Conservation (phyloP, 1,140 invertebrate genomes). For the Yoshiicerus persimilis region DNA sequence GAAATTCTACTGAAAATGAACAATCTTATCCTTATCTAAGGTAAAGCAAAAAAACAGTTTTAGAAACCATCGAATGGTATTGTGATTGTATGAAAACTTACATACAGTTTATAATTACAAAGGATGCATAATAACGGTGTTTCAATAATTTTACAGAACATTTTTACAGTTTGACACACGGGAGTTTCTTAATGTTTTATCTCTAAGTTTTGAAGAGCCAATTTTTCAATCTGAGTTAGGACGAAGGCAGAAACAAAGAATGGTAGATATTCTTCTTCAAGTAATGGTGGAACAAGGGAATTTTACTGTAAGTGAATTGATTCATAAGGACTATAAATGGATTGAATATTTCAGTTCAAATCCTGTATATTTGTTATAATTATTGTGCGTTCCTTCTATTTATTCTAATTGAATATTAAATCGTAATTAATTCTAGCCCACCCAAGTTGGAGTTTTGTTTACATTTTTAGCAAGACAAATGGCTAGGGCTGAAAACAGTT, state of each 20-base stretch:
- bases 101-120: too few species aligned
- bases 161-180: conserved; percentile 82
- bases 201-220: conserved; percentile 83
- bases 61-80: too few species aligned
- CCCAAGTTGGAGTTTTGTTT: conserved; percentile 70
- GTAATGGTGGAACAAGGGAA: conserved; percentile 71
- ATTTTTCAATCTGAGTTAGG: conserved; percentile 75
- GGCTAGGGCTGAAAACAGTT: conserved; percentile 54
- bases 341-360: background rate
- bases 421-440: conserved; percentile 54
- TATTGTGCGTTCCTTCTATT: too few species aligned
- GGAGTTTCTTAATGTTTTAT: conserved; percentile 86
- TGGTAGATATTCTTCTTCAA: conserved; percentile 77
- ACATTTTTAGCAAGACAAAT: conserved; percentile 73
- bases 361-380: too few species aligned
- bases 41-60: conserved; percentile 42
- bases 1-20: conserved; percentile 66
- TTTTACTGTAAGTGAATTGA: conserved; percentile 63
- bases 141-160: conserved; percentile 65
- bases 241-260: conserved; percentile 70
- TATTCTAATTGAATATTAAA: too few species aligned
- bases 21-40: conserved; percentile 74
- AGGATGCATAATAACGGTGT: too few species aligned
- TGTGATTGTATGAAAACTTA: too few species aligned
- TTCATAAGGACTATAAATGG: background rate